Evolutionary conservation across 2,113 vertebrate genomes (phyloP).

Genomic region (Ophthalmolycus amberensis): DNA sequence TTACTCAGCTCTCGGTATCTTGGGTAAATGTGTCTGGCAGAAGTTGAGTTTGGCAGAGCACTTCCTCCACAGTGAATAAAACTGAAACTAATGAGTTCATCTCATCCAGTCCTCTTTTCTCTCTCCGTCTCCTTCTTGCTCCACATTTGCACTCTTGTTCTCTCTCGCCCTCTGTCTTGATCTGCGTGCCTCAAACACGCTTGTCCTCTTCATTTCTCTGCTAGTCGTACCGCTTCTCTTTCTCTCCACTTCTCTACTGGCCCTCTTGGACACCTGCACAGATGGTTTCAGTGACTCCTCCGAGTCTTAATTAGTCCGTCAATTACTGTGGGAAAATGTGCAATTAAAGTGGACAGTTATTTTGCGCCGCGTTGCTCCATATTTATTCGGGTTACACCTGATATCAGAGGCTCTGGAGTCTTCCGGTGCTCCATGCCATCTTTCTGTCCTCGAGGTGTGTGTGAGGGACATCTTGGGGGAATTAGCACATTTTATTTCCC

Average conservation of each 20-base stretch:
- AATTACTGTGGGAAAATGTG: conserved; percentile 84
- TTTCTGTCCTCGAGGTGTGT: conserved; percentile 52
- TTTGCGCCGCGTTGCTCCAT: conserved; percentile 57
- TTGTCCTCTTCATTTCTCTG: conserved; percentile 20
- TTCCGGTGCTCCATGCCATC: conserved; percentile 39
- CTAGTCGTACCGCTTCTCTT: neutral
- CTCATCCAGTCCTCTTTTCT: conserved; percentile 33
- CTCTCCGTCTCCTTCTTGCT: conserved; percentile 28
- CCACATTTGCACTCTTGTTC: conserved; percentile 49
- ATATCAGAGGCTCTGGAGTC: conserved; percentile 65
- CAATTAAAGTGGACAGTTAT: conserved; percentile 80
- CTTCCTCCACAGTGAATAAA: conserved; percentile 44
- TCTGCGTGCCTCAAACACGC: conserved; percentile 14
- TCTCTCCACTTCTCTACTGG: conserved; percentile 16
- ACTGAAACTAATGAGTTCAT: conserved; percentile 68
- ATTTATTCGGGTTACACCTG: conserved; percentile 81
- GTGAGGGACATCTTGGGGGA: conserved; percentile 54
- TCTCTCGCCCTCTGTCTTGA: conserved; percentile 23
- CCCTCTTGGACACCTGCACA: conserved; percentile 75
- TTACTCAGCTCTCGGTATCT: conserved; percentile 29
- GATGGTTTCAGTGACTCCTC: conserved; percentile 82
- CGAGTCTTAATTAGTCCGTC: conserved; percentile 84
- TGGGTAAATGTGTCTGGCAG: conserved; percentile 52
- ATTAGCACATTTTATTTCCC: conserved; percentile 57
- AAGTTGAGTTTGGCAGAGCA: conserved; percentile 51